These are phyloP conservation scores for Netelia fuscicornis DNA, from an alignment of 2,888 invertebrate genomes.

Conservation along the genomic window DNA sequence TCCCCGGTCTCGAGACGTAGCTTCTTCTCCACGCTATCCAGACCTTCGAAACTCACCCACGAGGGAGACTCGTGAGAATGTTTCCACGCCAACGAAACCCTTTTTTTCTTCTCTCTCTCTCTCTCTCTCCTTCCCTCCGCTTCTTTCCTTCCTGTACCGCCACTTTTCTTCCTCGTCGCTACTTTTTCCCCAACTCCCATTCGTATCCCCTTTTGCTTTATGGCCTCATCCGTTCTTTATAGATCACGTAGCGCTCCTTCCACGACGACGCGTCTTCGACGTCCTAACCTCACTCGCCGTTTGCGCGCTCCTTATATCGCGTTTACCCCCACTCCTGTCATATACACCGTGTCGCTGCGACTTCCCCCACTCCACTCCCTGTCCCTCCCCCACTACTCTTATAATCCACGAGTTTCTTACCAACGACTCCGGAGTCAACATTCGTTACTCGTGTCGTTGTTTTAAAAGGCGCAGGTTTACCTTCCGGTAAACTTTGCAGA, in stretches of 20 bases:
- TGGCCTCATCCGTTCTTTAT: conserved; percentile 37
- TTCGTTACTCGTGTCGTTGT: conserved; percentile 78
- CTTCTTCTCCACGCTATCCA: conserved; percentile 22
- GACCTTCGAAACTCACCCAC: conserved; percentile 43
- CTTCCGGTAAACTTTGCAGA: conserved; percentile 42
- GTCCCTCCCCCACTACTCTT: conserved; percentile 23
- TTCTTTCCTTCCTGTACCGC: neutral
- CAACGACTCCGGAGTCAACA: conserved; percentile 68
- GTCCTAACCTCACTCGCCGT: neutral
- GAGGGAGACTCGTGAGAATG: conserved; percentile 51
- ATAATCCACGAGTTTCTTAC: conserved; percentile 51
- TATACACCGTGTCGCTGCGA: conserved; percentile 22
- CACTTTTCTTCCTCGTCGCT: neutral
- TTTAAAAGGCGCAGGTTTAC: conserved; percentile 76
- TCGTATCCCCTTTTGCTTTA: conserved; percentile 29
- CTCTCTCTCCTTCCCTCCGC: neutral
- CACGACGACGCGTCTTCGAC: conserved; percentile 15
- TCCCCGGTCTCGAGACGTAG: neutral
- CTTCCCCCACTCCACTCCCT: conserved; percentile 7
- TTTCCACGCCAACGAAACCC: conserved; percentile 33
- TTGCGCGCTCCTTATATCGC: conserved; percentile 31
- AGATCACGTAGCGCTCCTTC: conserved; percentile 21
- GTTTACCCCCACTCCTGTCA: conserved; percentile 10
- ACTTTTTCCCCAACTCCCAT: neutral
- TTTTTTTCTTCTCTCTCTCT: conserved; percentile 13